These are phyloP conservation scores for Mythimna vitellina DNA, from an alignment of 2,888 invertebrate genomes.

Conservation along the genomic window DNA sequence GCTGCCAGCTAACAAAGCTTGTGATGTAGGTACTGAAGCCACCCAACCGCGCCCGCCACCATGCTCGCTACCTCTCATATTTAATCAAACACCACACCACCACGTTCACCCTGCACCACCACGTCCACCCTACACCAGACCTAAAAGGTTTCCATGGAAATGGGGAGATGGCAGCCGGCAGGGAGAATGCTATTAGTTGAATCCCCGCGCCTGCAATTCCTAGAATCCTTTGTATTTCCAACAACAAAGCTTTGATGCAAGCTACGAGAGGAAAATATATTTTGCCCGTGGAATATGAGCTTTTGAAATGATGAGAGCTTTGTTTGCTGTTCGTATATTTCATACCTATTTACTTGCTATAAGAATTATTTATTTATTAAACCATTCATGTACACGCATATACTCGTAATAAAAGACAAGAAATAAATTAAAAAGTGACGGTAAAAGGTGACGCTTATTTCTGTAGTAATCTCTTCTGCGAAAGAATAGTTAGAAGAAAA, in stretches of 20 bases:
- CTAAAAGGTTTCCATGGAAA: slow-evolving; percentile 3
- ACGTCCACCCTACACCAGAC: neutral
- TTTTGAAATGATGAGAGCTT: neutral
- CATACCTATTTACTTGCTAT: neutral
- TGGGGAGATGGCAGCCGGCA: neutral
- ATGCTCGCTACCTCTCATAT: neutral
- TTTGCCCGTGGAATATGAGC: neutral
- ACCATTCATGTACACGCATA: too few relatives aligned
- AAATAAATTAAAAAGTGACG: too few relatives aligned
- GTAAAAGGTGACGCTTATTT: too few relatives aligned
- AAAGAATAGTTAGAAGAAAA: too few relatives aligned
- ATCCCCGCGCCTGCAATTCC: slow-evolving; percentile 1
- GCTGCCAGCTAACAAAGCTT: too few relatives aligned
- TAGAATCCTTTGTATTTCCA: neutral
- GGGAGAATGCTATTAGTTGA: slow-evolving; percentile 3
- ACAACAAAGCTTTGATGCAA: neutral
- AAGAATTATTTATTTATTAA: neutral
- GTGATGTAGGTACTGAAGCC: too few relatives aligned
- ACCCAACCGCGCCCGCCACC: neutral
- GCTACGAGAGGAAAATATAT: neutral
- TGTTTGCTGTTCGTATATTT: neutral
- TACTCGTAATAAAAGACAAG: too few relatives aligned
- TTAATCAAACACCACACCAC: too few relatives aligned
- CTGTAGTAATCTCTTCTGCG: too few relatives aligned
- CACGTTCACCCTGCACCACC: too few relatives aligned